Evolutionary conservation across 2,113 vertebrate species (phyloP).

Genomic region (Microtus oregoni): DNA sequence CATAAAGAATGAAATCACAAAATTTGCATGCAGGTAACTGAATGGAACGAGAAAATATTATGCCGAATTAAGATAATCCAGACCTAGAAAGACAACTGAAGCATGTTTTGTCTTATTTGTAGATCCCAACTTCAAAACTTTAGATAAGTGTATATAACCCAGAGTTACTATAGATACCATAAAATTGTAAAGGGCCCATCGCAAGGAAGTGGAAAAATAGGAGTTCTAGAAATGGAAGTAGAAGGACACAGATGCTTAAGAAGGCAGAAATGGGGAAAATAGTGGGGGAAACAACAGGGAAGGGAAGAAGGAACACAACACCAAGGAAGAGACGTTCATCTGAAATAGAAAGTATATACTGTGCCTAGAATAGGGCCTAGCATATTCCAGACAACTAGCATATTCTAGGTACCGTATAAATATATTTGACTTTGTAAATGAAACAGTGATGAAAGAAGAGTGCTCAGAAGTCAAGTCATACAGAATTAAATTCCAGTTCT

Average conservation of each 20-base stretch:
- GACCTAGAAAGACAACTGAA: not conserved
- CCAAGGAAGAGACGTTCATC: not conserved
- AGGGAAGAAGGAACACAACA: not conserved
- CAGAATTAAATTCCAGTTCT: not conserved
- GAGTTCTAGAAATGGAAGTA: not conserved
- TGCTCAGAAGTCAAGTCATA: not conserved
- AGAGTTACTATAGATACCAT: not conserved
- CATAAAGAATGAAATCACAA: not conserved
- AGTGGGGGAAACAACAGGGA: not conserved
- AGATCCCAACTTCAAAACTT: not conserved
- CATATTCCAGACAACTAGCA: not conserved
- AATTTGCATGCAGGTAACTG: not conserved
- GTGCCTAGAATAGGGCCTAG: not conserved
- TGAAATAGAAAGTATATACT: not conserved
- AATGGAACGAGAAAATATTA: not conserved
- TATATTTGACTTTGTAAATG: not conserved
- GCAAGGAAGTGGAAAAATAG: not conserved
- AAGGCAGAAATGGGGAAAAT: not conserved
- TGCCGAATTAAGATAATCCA: not conserved
- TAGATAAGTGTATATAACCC: not conserved
- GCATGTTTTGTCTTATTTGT: not conserved
- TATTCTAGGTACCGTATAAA: not conserved
- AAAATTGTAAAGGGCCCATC: not conserved
- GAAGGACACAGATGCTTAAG: not conserved
- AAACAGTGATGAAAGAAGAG: not conserved